Evolutionary conservation across 2,797 vertebrate species (phyloP), one percentile per base, ranked within the genome.

Genomic region (Chanos chanos): DNA sequence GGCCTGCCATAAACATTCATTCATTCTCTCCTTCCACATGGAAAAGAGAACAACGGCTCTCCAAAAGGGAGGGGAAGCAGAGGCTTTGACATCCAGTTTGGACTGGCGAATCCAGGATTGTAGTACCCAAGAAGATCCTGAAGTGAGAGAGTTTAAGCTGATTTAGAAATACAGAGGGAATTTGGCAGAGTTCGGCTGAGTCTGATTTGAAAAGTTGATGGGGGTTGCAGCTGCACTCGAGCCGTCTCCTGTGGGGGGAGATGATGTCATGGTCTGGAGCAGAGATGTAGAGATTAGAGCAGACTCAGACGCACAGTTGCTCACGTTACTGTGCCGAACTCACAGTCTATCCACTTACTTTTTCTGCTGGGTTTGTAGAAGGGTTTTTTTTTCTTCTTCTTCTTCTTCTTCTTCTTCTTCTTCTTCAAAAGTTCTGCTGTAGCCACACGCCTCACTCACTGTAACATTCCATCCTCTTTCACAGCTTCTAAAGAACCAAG

Each of bases 201-300:
- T 61, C 64, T 55, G 61, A 28, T 22, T 25, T 54, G 10, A 63
- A 56, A 50, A 28, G 10, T 34, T 74, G 66, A 70, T 61, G 60
- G 73, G 69, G 68, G 66, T 64, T 71, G 60, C 64, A 49, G 69
- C 59, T 68, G 63, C 30, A 69, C 33, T 28, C 56, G 58, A 21
- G 64, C 52, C 55, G n/a, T 49, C 28, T 76, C 65, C 74, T 77
- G 70, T 22, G 10, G 75, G 80, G 68, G 49, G 73, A 77, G 69
- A 82, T 87, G 83, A 88, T 79, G 79, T 88, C 85, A 87, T 75
- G 65, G 76, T 73, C 75, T 81, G 71, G 70, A 73, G 74, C 13
- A 66, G 66, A 81, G 75, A 84, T 72, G 70, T 64, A 78, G 73
- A 71, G 81, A 89, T 87, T 82, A 80, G 22, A 57, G 44, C 50